phyloP scores from a whole-genome alignment of 2,888 invertebrate genomes.

The Augiades crinisus region DNA sequence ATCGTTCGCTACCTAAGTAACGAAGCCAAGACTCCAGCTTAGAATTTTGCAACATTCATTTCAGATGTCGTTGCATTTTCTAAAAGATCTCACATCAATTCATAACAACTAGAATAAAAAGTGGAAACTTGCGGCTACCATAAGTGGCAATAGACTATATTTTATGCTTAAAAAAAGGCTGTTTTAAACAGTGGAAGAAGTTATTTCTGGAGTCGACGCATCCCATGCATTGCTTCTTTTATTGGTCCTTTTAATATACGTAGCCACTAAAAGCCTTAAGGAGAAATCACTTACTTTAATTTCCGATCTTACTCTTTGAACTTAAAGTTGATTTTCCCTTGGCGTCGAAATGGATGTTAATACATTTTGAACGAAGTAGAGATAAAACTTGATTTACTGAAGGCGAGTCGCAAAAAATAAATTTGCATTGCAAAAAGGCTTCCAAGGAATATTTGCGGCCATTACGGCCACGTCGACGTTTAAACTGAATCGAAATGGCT shows the following conservation, averaged over 20 bases:
- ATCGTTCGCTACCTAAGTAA: too few relatives aligned
- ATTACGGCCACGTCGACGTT: constrained; percentile 12
- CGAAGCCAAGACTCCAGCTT: too few relatives aligned
- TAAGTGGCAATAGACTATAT: background rate
- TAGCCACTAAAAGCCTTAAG: constrained; percentile 11
- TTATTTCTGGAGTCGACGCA: constrained; percentile 18
- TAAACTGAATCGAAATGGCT: constrained; percentile 12
- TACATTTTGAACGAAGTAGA: background rate
- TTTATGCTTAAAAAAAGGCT: background rate
- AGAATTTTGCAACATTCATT: background rate
- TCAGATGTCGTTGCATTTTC: background rate
- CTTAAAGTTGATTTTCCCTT: background rate
- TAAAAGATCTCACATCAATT: too few relatives aligned
- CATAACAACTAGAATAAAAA: too few relatives aligned
- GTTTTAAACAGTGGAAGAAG: constrained; percentile 5
- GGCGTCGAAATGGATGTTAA: background rate
- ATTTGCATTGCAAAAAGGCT: constrained; percentile 32
- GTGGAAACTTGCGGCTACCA: background rate
- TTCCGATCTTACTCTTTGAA: background rate
- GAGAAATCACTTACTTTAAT: background rate
- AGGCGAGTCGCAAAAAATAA: constrained; percentile 30
- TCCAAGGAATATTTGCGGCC: constrained; percentile 19
- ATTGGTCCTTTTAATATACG: constrained; percentile 27
- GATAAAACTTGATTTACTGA: constrained; percentile 32
- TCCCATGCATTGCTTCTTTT: constrained; percentile 26